Conservation (phyloP, 1,140 invertebrate species). For the Globodera ellingtonae region DNA sequence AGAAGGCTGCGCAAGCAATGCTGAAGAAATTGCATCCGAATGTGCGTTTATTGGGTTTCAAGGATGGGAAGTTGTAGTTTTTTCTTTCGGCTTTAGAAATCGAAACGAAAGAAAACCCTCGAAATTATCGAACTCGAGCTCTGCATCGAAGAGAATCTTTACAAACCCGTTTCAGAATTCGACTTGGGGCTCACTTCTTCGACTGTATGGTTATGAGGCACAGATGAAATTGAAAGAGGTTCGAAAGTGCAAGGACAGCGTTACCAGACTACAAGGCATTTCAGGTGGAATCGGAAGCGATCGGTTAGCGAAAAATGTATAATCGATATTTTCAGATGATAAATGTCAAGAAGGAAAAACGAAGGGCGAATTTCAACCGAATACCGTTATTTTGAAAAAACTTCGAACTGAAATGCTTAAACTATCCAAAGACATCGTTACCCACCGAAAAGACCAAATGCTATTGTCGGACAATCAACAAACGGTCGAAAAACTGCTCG, state of each 20-base stretch:
- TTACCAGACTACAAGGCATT: slow-evolving; percentile 36
- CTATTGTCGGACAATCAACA: neutral
- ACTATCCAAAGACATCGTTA: slow-evolving; percentile 23
- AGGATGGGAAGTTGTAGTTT: neutral
- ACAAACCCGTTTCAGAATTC: slow-evolving; percentile 73
- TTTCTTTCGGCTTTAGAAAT: no score
- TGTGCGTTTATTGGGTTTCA: slow-evolving; percentile 35
- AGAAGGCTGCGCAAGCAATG: slow-evolving; percentile 90
- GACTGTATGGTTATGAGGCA: slow-evolving; percentile 87
- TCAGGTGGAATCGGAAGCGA: slow-evolving; percentile 1
- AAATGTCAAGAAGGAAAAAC: neutral
- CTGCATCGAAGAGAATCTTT: neutral
- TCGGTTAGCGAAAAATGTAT: neutral
- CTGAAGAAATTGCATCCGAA: slow-evolving; percentile 82
- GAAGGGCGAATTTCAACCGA: slow-evolving; percentile 70
- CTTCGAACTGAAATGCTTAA: slow-evolving; percentile 80
- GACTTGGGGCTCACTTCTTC: slow-evolving; percentile 89
- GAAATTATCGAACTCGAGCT: no score
- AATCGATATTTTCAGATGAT: neutral
- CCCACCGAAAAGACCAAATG: neutral
- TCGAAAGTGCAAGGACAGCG: slow-evolving; percentile 73
- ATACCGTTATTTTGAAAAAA: slow-evolving; percentile 88
- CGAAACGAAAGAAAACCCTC: no score
- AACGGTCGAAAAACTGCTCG: neutral
- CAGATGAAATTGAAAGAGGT: slow-evolving; percentile 84